Evolutionary conservation across 2,888 invertebrate genomes (phyloP), one percentile per base, ranked within the genome.

Genomic region (Calliopum simillimum): DNA sequence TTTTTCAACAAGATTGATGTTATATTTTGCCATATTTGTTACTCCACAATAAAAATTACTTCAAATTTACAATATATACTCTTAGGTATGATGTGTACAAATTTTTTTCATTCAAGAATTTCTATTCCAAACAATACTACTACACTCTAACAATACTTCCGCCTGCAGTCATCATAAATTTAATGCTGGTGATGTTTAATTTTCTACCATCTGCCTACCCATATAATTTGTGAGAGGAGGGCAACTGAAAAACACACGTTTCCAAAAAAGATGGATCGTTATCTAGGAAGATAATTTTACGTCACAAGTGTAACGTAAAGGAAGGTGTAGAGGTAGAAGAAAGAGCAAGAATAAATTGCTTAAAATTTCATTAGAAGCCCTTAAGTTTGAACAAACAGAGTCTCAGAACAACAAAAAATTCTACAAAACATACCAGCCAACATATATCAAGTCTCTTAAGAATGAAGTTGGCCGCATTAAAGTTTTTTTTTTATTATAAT

Each of bases 261-360:
- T 46, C 43, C 44, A 59, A 44, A 77, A 79, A 81, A 84, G 84
- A 84, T 84, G 79, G 84, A 84, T 84, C 83, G 84, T 84, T 84
- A 84, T 84, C 84, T 81, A 77, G 82, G 78, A 83, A 79, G 79
- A 83, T 84, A 84, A 82, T 76, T 78, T 76, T 74, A 21, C 33
- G 33, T 33, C 33, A 33, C 33, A 8, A 8, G 33, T 8, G 8
- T 8, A 33, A 8, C 1, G 33, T 8, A 33, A 8, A 33, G 33
- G 33, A 33, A 33, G 8, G 33, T 33, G 33, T 5, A 8, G 1
- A 21, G 23, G 55, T 56, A 21, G 2, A 25, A 21, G 51, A 51
- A 16, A 51, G n/a, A 21, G 25, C 55, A 25, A 21, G 5, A 56
- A 56, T 56, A 56, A 23, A 56, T 23, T 14, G 55, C 33, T 56